A percentile compares a stretch with the other conserved stretches of the same genome.
Evolutionary conservation across 2,797 vertebrate species (phyloP).

Genomic region (Coendou prehensilis): DNA sequence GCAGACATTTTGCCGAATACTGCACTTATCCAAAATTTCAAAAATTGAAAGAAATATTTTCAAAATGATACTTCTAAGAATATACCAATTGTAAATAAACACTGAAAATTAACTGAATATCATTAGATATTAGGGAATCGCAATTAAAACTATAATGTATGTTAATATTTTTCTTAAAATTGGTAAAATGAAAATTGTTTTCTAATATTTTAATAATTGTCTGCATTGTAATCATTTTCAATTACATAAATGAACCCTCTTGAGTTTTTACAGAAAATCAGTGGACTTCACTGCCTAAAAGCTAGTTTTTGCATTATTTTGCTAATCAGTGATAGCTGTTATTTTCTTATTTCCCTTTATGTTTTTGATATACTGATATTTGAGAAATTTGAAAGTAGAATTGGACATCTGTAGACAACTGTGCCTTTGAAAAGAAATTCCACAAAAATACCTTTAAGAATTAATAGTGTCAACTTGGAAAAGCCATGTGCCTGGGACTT

Average conservation of each 20-base stretch:
- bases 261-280: conserved; percentile 23
- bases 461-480: background rate
- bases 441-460: background rate
- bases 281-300: background rate
- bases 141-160: background rate
- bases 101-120: background rate
- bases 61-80: background rate
- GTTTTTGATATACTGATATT: background rate
- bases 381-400: background rate
- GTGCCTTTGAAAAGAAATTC: background rate
- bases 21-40: background rate
- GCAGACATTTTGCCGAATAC: background rate
- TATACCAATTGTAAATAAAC: no score
- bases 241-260: background rate
- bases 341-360: background rate
- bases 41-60: background rate
- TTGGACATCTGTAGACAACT: background rate
- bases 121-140: background rate
- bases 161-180: background rate
- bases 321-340: background rate
- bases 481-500: background rate
- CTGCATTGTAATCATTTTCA: background rate
- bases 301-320: background rate
- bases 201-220: conserved; percentile 43
- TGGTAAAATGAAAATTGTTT: background rate